Conservation (phyloP, 2,113 vertebrate species). For the Dissostichus mawsoni region DNA sequence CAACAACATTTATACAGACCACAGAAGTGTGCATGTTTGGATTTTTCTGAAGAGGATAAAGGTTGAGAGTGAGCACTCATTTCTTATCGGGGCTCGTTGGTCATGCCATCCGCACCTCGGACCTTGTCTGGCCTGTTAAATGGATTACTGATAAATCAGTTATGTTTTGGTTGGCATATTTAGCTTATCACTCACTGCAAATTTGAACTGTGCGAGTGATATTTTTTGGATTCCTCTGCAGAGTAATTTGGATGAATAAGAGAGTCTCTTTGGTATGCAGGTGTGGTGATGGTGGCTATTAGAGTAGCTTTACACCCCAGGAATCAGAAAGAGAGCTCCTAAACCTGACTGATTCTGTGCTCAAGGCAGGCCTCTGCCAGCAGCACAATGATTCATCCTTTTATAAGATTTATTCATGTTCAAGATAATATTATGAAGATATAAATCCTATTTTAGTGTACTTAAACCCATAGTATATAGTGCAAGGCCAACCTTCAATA, state of each 20-base stretch:
- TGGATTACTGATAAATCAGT: conserved; percentile 57
- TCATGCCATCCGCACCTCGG: conserved; percentile 51
- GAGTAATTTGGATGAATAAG: conserved; percentile 62
- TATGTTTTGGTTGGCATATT: conserved; percentile 51
- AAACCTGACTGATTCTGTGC: conserved; percentile 61
- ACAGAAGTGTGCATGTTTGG: conserved; percentile 28
- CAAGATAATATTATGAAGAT: conserved; percentile 64
- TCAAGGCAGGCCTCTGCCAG: conserved; percentile 40
- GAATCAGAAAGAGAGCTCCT: conserved; percentile 62
- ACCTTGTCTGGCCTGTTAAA: conserved; percentile 55
- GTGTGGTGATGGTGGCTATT: conserved; percentile 60
- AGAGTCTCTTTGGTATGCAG: conserved; percentile 69
- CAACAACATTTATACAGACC: conserved; percentile 21
- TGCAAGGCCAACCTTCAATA: conserved; percentile 24
- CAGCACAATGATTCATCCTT: conserved; percentile 55
- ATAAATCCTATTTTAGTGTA: conserved; percentile 57
- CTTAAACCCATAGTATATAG: conserved; percentile 36
- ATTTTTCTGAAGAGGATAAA: conserved; percentile 48
- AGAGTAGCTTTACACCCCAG: conserved; percentile 61
- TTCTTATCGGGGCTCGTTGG: conserved; percentile 43
- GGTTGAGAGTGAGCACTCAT: conserved; percentile 34
- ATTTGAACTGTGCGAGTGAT: conserved; percentile 50
- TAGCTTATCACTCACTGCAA: conserved; percentile 51
- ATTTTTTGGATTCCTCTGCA: conserved; percentile 46
- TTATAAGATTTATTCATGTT: conserved; percentile 57